Evolutionary conservation across 2,797 vertebrate species (phyloP).

Genomic region (Tenualosa thibaudeaui): DNA sequence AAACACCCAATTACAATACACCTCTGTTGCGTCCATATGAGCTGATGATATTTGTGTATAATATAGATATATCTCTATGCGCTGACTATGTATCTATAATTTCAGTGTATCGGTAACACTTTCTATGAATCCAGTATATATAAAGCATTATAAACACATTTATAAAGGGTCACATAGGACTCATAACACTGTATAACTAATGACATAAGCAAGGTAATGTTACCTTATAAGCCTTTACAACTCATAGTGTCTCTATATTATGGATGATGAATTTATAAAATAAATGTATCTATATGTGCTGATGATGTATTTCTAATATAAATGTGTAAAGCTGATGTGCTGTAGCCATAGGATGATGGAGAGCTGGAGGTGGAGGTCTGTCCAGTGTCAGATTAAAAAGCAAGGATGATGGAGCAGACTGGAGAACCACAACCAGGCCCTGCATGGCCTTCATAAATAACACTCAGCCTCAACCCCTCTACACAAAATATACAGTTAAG

Average conservation of each 20-base stretch:
- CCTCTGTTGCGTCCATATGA: neutral
- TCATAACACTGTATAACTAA: too few relatives aligned
- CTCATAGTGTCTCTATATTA: too few relatives aligned
- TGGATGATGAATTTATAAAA: too few relatives aligned
- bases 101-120: too few relatives aligned
- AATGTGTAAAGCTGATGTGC: neutral
- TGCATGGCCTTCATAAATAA: slow-evolving; percentile 8
- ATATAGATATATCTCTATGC: neutral
- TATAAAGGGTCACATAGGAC: too few relatives aligned
- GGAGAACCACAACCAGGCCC: neutral
- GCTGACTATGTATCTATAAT: neutral
- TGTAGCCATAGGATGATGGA: neutral
- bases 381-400: neutral
- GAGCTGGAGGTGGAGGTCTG: neutral
- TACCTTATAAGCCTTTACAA: too few relatives aligned
- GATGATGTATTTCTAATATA: neutral
- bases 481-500: neutral
- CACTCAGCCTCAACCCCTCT: slow-evolving; percentile 3
- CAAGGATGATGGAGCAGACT: neutral
- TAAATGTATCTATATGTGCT: neutral
- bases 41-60: neutral
- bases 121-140: too few relatives aligned
- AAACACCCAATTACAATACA: too few relatives aligned
- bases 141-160: too few relatives aligned
- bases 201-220: too few relatives aligned